These are phyloP conservation scores for Eulemur mongoz DNA, from an alignment of 2,797 vertebrate genomes.

Conservation along the genomic window DNA sequence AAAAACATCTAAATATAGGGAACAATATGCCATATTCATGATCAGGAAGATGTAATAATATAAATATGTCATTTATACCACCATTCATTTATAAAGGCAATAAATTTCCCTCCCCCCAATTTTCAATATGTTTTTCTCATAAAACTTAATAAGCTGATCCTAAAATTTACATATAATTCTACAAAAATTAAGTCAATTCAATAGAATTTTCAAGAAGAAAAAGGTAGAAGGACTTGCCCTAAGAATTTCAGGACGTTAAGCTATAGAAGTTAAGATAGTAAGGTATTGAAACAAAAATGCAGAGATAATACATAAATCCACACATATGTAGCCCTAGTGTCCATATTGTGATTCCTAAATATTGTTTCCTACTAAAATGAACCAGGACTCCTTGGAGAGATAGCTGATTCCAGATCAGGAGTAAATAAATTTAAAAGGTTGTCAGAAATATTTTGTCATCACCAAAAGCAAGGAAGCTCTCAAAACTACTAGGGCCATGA, in stretches of 20 bases:
- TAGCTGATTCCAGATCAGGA: neutral
- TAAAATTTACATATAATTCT: neutral
- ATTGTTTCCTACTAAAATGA: neutral
- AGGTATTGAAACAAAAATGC: neutral
- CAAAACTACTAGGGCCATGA: neutral
- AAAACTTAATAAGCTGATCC: neutral
- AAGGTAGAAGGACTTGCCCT: neutral
- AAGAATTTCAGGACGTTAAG: neutral
- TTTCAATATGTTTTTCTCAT: neutral
- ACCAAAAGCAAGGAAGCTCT: neutral
- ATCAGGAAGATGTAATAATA: neutral
- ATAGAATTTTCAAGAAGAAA: conserved; percentile 6
- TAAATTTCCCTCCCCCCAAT: neutral
- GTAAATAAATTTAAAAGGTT: neutral
- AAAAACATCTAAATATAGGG: neutral
- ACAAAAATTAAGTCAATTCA: neutral
- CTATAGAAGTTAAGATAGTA: neutral
- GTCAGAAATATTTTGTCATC: neutral
- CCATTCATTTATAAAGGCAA: neutral
- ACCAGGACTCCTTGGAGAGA: neutral
- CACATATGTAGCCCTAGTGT: neutral
- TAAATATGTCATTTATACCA: neutral
- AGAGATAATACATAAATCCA: neutral
- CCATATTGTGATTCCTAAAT: neutral
- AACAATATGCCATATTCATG: neutral